Percentiles rank a stretch among this genome's conserved stretches.
Evolutionary conservation across 2,888 invertebrate genomes (phyloP).

Genomic region (Coleophora deauratella): DNA sequence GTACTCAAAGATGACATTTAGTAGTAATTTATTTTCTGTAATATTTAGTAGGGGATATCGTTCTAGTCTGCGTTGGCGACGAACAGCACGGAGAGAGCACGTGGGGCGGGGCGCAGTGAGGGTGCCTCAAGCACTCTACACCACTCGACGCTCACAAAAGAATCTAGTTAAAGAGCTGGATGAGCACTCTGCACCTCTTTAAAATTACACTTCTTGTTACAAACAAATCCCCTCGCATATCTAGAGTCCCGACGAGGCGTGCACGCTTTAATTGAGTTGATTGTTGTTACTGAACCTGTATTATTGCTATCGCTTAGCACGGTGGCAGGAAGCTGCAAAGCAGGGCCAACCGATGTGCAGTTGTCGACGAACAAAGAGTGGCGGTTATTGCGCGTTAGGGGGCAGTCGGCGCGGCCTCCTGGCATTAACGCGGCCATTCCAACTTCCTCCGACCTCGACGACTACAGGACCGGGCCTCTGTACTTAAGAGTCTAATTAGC

Average conservation of each 20-base stretch:
- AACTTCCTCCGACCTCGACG: slow-evolving; percentile 37
- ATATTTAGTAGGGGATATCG: too few species aligned
- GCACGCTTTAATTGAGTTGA: too few species aligned
- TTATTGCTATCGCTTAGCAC: neutral
- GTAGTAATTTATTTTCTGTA: too few species aligned
- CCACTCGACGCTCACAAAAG: slow-evolving; percentile 17
- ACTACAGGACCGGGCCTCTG: slow-evolving; percentile 36
- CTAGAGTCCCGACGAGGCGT: too few species aligned
- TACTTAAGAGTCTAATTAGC: slow-evolving; percentile 65
- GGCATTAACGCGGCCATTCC: slow-evolving; percentile 45
- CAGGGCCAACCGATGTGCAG: slow-evolving; percentile 8
- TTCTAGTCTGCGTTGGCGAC: too few species aligned
- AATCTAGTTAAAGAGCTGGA: slow-evolving; percentile 19
- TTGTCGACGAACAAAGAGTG: slow-evolving; percentile 31
- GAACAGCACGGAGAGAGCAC: neutral
- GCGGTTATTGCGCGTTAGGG: slow-evolving; percentile 40
- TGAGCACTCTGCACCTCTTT: slow-evolving; percentile 13
- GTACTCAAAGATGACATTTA: too few species aligned
- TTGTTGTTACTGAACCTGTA: too few species aligned
- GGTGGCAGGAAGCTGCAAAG: neutral
- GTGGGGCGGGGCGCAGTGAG: too few species aligned
- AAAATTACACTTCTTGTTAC: slow-evolving; percentile 16
- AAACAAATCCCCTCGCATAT: slow-evolving; percentile 5
- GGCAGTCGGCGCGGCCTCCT: slow-evolving; percentile 15
- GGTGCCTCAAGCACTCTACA: slow-evolving; percentile 6